phyloP scores from a whole-genome alignment of 2,888 invertebrate genomes.

The Prosopocoilus inquinatus region DNA sequence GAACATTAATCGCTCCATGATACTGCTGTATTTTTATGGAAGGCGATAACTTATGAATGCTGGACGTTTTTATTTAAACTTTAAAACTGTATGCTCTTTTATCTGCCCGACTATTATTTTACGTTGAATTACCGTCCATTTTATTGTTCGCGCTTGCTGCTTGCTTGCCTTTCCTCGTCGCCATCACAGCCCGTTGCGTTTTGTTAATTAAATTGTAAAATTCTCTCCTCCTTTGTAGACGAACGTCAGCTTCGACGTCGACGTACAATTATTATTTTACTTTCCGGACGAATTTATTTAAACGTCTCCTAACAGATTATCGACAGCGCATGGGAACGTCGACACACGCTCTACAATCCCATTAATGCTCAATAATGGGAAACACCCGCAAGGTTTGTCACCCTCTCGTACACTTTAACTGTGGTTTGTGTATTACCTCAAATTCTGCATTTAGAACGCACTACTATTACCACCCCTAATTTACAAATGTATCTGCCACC shows the following conservation, averaged over 20 bases:
- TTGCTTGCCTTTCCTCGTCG: neutral
- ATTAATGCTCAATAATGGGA: constrained; percentile 4
- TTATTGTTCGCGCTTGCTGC: constrained; percentile 9
- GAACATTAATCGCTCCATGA: constrained; percentile 42
- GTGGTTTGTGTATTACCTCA: neutral
- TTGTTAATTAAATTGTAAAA: neutral
- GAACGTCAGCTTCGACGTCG: neutral
- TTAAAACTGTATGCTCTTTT: constrained; percentile 28
- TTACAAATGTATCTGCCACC: no score
- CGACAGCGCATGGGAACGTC: neutral
- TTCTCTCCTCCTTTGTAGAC: no score
- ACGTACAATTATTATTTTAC: neutral
- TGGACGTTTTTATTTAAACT: constrained; percentile 31
- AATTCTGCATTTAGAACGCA: no score
- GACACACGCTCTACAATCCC: neutral
- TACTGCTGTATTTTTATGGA: constrained; percentile 37
- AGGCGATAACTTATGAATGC: constrained; percentile 37
- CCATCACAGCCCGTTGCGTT: neutral
- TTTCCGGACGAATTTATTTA: neutral
- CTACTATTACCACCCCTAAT: no score
- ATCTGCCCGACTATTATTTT: constrained; percentile 26
- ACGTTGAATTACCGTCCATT: constrained; percentile 13
- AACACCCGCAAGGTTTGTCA: constrained; percentile 1
- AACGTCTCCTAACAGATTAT: neutral
- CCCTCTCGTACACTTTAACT: neutral